phyloP scores from a whole-genome alignment of 2,888 invertebrate species.

The Carterocephalus palaemon region DNA sequence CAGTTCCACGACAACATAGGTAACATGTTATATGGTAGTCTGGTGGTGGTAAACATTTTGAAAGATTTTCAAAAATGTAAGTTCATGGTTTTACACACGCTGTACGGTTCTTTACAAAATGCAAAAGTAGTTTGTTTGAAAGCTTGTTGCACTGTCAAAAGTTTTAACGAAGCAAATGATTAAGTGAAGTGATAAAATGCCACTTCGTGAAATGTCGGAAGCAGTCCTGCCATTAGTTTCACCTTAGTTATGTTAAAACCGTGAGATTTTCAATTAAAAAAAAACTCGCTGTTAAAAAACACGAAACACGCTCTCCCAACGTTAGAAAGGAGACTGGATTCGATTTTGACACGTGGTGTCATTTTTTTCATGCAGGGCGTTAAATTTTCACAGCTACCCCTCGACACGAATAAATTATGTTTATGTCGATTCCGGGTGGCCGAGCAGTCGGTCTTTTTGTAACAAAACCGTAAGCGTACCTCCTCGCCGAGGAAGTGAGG shows the following conservation, averaged over 20 bases:
- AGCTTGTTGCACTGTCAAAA: neutral
- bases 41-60: too few species aligned
- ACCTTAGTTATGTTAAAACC: conserved; percentile 34
- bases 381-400: conserved; percentile 73
- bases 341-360: conserved; percentile 60
- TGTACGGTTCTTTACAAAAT: too few species aligned
- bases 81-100: too few species aligned
- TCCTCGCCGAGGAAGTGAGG: conserved; percentile 65
- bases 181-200: conserved; percentile 33
- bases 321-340: conserved; percentile 44
- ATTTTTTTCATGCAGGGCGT: conserved; percentile 64
- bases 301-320: conserved; percentile 43
- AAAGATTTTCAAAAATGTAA: too few species aligned
- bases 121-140: too few species aligned
- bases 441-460: conserved; percentile 44
- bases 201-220: too few species aligned
- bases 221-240: conserved; percentile 49
- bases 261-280: conserved; percentile 56
- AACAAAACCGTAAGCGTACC: conserved; percentile 59
- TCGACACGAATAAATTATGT: conserved; percentile 69
- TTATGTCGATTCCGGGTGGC: conserved; percentile 74
- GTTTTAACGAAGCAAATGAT: conserved; percentile 40
- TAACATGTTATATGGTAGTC: too few species aligned
- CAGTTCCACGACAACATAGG: too few species aligned
- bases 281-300: conserved; percentile 42